Base-by-base conservation (phyloP, 2,797 vertebrate genomes). In the Selene dorsalis region DNA sequence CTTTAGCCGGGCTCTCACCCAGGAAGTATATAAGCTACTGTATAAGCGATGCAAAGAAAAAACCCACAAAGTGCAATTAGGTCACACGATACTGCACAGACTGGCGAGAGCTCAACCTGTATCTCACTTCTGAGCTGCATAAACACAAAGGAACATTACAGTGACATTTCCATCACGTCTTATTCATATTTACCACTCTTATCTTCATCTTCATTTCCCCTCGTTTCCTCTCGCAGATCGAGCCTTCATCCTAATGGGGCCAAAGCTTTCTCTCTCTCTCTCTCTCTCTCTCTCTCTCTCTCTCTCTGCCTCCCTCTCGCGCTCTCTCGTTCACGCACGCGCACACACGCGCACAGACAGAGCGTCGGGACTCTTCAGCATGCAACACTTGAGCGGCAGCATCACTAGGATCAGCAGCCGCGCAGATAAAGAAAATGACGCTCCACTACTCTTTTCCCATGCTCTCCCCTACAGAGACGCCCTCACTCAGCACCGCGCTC, bases 191-290 rank as follows among this genome's bases (percentile, higher is more conserved):
- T 94, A 98, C 97, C 97, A 96, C 86, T 94, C 95, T 94, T 77
- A 95, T 95, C 96, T 95, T 97, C 97, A 98, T 98, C 91, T 94
- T 95, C 82, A 82, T 76, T 89, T 88, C 90, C 86, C 82, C 87
- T 91, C 83, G 89, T 90, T 90, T 85, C 75, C 79, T 73, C 69
- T 78, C 82, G 82, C 83, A 78, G 77, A 87, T 79, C 70, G 77
- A 53, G 24, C 28, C 83, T 80, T 90, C 88, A 85, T 90, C 69
- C 56, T 69, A 74, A 13, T 55, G 60, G 56, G 47, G 41, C 30
- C 77, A 39, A 1, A 14, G 69, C 81, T 52, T 45, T 50, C 41
- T 64, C 57, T 5, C 67, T 55, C 45, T 9, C 18, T 20, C 45
- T 20, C 45, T 20, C 43, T 48, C 41, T 64, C 57, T 6, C 69